Base-by-base conservation (phyloP, 2,888 invertebrate species). In the Heliconius cydno region DNA sequence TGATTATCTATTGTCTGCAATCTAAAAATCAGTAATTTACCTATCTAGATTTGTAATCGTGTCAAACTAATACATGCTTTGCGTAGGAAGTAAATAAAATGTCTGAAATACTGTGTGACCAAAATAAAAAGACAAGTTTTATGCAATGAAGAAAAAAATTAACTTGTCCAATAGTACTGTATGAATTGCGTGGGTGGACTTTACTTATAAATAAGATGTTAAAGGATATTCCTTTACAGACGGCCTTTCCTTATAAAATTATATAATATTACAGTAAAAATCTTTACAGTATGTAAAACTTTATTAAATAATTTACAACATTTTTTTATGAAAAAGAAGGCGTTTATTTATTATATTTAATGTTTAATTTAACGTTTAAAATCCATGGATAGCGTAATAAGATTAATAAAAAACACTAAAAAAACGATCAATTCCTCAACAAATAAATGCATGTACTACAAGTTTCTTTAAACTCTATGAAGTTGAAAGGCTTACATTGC, bases 401-500 rank as follows among this genome's bases (percentile, higher is more conserved):
- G 19, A 30, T 22, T 30, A 28, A 52, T 52, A 41, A 9, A 28
- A 22, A 3, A 30, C 28, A 12, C 13, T 46, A 46, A 70, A 46
- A 22, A 30, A 72, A 72, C 30, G 6, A 1, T 60, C n/a, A 10
- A 73, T n/a, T 60, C 13, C 25, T 25, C 25, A n/a, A 73, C 57
- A 73, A 73, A 60, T 72, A 72, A 72, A 28, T 7, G n/a, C 12
- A 52, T 7, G n/a, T 3, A 19, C 6, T 34, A 38, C 34, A 25
- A 15, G 28, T 57, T 57, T 65, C 75, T 78, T 78, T 72, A 76
- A 81, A 80, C 70, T 77, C 66, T 57, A 74, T 73, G 38, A 78
- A 80, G 76, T 65, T 78, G 66, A 41, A 78, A 81, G 38, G 71
- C 78, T 79, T 76, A 67, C 72, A 73, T 57, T 60, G 76, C 81